Percentiles rank a stretch among this genome's conserved stretches.
phyloP scores from a whole-genome alignment of 2,113 vertebrate genomes.

The Rhagologus leucostigma region DNA sequence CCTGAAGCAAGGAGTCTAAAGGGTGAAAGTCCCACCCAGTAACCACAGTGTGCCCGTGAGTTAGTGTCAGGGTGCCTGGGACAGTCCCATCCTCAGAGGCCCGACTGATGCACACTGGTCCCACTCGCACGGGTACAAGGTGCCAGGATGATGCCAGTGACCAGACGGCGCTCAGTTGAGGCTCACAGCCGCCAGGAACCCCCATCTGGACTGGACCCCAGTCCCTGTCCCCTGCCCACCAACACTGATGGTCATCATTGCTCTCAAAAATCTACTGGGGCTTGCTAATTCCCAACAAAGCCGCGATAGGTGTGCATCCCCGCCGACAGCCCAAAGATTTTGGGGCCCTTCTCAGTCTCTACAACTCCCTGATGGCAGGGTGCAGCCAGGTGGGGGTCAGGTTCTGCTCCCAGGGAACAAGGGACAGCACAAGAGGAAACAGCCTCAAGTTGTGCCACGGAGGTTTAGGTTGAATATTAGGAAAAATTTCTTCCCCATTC shows the following conservation, averaged over 20 bases:
- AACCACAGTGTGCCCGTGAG: background rate
- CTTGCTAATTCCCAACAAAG: background rate
- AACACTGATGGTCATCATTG: background rate
- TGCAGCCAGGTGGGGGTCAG: background rate
- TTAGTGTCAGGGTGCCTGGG: rapidly evolving
- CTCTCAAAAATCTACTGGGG: background rate
- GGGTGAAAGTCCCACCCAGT: background rate
- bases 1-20: background rate
- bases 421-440: background rate
- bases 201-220: background rate
- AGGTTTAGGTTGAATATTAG: background rate
- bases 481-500: background rate
- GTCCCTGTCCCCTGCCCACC: background rate
- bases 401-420: background rate
- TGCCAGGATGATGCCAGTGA: background rate
- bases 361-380: background rate
- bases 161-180: background rate
- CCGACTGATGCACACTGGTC: rapidly evolving
- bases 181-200: background rate
- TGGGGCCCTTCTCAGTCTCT: background rate
- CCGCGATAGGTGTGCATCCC: rapidly evolving
- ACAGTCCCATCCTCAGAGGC: background rate
- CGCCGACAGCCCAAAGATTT: background rate
- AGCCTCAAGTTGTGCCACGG: background rate
- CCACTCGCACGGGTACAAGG: rapidly evolving